These are phyloP conservation scores for Melanotus villosus DNA, from an alignment of 2,888 invertebrate species.

Conservation along the genomic window DNA sequence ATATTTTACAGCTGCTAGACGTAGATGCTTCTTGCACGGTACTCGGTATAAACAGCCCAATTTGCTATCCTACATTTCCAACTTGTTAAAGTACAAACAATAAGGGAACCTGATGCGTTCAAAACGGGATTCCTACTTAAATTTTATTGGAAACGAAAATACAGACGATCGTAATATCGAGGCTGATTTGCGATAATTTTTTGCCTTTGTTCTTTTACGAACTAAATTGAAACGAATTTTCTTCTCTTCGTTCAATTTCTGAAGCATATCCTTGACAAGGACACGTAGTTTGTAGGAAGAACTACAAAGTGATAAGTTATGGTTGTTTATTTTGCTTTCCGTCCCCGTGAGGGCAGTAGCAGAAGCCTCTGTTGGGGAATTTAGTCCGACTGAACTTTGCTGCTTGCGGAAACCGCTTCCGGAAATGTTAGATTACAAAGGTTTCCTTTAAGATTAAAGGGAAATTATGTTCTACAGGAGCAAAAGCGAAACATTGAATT, in stretches of 20 bases:
- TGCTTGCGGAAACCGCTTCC: constrained; percentile 36
- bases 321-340: constrained; percentile 43
- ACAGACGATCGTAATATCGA: constrained; percentile 1
- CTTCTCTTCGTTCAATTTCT: constrained; percentile 12
- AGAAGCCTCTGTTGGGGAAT: constrained; percentile 35
- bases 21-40: constrained; percentile 29
- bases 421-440: constrained; percentile 42
- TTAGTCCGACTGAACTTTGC: constrained; percentile 35
- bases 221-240: not conserved
- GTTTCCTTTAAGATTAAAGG: constrained; percentile 43
- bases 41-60: constrained; percentile 24
- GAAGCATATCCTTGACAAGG: constrained; percentile 17
- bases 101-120: constrained; percentile 8
- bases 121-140: not conserved
- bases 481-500: not conserved
- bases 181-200: constrained; percentile 2
- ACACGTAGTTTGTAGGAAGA: constrained; percentile 30
- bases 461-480: constrained; percentile 33
- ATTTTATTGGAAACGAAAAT: constrained; percentile 18
- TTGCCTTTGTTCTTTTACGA: not conserved
- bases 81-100: constrained; percentile 20
- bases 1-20: constrained; percentile 62
- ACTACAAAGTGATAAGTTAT: constrained; percentile 45
- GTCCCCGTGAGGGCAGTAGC: constrained; percentile 36
- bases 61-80: constrained; percentile 1